Evolutionary conservation across 64 coral and sea anemone genomes (phyloP).

Genomic region (Montipora cactus): DNA sequence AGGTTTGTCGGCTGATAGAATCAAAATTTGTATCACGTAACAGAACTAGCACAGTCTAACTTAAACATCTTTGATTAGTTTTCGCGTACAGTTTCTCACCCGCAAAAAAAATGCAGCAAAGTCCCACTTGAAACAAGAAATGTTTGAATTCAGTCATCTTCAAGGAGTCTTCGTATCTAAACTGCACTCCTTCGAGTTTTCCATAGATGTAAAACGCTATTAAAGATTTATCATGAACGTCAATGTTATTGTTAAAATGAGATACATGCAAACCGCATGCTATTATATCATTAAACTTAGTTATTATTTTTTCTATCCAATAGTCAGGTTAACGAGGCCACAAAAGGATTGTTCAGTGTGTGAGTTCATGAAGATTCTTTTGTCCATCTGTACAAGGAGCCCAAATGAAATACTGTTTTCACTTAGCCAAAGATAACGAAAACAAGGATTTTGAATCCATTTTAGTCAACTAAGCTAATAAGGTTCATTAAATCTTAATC

Average conservation of each 20-base stretch:
- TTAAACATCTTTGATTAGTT: too few relatives aligned
- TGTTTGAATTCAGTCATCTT: neutral
- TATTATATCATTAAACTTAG: neutral
- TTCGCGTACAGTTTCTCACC: neutral
- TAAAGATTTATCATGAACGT: slow-evolving; percentile 13
- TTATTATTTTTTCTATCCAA: neutral
- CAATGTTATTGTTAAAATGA: neutral
- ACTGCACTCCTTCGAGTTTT: neutral
- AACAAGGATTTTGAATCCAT: too few relatives aligned
- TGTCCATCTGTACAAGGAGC: too few relatives aligned
- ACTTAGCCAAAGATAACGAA: too few relatives aligned
- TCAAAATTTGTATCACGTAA: too few relatives aligned
- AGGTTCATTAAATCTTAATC: too few relatives aligned
- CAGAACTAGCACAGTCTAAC: too few relatives aligned
- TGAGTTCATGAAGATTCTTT: too few relatives aligned
- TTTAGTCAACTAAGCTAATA: too few relatives aligned
- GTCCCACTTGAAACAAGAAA: neutral
- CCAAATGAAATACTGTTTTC: too few relatives aligned
- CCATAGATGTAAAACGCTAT: neutral
- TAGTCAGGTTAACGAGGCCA: neutral
- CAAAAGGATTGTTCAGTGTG: neutral
- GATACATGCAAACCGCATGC: neutral
- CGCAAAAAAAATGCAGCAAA: neutral
- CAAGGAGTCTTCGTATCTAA: too few relatives aligned
- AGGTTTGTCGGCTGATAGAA: too few relatives aligned